phyloP scores from a whole-genome alignment of 2,888 invertebrate genomes.

The Rhagium mordax region DNA sequence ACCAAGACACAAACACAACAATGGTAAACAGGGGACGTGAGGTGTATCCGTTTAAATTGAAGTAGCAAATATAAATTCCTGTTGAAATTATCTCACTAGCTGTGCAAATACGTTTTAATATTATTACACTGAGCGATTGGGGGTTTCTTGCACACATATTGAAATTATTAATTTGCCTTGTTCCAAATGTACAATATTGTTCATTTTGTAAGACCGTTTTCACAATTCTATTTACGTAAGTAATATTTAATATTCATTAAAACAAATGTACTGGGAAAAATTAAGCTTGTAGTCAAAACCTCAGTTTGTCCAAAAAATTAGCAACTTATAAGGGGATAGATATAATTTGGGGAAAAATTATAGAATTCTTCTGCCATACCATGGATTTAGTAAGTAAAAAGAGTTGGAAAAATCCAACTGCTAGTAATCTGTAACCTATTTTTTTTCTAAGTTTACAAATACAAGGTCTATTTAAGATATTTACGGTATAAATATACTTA shows the following conservation, averaged over 20 bases:
- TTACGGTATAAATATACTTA: no score
- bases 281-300: no score
- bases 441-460: no score
- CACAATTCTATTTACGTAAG: neutral
- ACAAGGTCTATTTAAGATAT: no score
- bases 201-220: neutral
- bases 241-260: neutral
- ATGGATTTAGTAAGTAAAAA: no score
- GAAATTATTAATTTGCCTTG: neutral
- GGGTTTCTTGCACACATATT: neutral
- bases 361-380: no score
- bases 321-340: no score
- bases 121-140: neutral
- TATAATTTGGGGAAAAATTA: no score
- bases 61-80: neutral
- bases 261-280: no score
- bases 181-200: neutral
- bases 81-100: neutral
- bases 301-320: no score
- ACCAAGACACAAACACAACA: constrained; percentile 12
- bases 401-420: no score
- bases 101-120: neutral
- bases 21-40: neutral
- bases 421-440: no score
- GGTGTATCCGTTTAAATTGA: neutral